Conservation (phyloP, 35 echinoderm and acorn worm species). For the Hemicentrotus pulcherrimus region DNA sequence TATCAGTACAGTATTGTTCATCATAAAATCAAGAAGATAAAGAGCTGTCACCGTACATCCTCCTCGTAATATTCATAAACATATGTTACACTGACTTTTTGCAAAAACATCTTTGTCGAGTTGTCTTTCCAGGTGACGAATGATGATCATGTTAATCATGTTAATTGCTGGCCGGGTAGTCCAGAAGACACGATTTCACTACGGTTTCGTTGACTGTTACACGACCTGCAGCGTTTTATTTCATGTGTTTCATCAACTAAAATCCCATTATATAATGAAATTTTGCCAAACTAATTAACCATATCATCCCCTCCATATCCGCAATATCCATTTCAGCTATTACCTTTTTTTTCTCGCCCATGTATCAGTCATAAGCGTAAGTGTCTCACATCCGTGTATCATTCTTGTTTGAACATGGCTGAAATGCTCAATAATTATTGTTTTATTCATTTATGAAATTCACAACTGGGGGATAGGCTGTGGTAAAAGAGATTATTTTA, state of each 20-base stretch:
- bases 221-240: neutral
- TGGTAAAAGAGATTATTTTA: too few relatives aligned
- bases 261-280: neutral
- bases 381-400: too few relatives aligned
- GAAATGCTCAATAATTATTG: too few relatives aligned
- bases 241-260: neutral
- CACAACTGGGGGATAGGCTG: too few relatives aligned
- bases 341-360: neutral
- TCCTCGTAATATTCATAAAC: neutral
- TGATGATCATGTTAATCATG: neutral
- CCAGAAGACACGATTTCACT: neutral
- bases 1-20: neutral
- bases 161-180: neutral
- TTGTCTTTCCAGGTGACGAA: neutral
- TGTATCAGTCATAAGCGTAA: neutral
- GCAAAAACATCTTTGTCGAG: neutral
- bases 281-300: neutral
- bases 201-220: neutral
- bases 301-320: neutral
- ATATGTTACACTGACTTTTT: neutral
- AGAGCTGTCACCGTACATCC: neutral
- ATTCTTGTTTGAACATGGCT: too few relatives aligned
- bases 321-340: neutral
- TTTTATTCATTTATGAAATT: too few relatives aligned
- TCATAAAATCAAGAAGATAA: neutral